phyloP scores from a whole-genome alignment of 2,888 invertebrate species.

The Morpho achilles region DNA sequence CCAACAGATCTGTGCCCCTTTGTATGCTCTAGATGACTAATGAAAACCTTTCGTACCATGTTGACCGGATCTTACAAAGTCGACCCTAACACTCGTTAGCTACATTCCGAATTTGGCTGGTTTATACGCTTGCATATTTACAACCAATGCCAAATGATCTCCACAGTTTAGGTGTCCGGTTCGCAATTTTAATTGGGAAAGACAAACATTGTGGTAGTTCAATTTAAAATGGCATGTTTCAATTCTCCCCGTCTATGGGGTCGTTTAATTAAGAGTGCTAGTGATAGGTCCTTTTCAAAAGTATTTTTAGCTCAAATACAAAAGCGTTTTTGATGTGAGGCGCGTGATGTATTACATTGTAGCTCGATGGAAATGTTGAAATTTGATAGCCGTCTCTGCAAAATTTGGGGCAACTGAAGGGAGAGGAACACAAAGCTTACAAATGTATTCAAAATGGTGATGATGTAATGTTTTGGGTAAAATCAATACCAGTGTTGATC shows the following conservation, averaged over 20 bases:
- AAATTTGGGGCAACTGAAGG: conserved; percentile 3
- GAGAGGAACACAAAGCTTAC: conserved; percentile 4
- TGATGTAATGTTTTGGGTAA: conserved; percentile 5
- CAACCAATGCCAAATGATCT: conserved; percentile 47
- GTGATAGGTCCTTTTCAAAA: conserved; percentile 54
- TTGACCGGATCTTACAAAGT: conserved; percentile 18
- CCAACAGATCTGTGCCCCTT: conserved; percentile 56
- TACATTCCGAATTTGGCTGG: conserved; percentile 14
- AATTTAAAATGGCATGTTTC: conserved; percentile 51
- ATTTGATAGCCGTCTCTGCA: conserved; percentile 13
- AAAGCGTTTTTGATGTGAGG: conserved; percentile 40
- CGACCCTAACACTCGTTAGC: conserved; percentile 14
- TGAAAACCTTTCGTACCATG: conserved; percentile 45
- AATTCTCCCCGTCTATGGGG: conserved; percentile 46
- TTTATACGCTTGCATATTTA: conserved; percentile 17
- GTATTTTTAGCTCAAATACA: conserved; percentile 22
- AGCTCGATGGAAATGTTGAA: conserved; percentile 15
- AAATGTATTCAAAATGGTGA: conserved; percentile 4
- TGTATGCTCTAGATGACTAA: conserved; percentile 59
- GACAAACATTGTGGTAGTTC: conserved; percentile 35
- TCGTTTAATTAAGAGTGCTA: conserved; percentile 70
- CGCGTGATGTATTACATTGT: conserved; percentile 34
- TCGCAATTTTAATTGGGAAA: conserved; percentile 27
- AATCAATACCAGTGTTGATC: conserved; percentile 2
- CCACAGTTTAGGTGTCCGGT: conserved; percentile 36